Evolutionary conservation across 2,797 vertebrate genomes (phyloP).

Genomic region (Microctenopoma steveboyesi): DNA sequence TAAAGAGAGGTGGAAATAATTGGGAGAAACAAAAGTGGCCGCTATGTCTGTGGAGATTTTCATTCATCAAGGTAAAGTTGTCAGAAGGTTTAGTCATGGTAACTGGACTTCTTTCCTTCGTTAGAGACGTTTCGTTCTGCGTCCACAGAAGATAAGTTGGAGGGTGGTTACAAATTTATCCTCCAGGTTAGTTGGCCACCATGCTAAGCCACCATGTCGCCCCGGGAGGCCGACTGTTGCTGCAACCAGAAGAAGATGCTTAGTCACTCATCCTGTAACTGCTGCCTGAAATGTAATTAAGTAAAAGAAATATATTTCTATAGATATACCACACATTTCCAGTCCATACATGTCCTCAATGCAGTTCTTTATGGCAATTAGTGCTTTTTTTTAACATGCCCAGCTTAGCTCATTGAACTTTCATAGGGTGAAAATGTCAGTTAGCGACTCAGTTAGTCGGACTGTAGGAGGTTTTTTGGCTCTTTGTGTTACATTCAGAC

Average conservation of each 20-base stretch:
- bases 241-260: background rate
- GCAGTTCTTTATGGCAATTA: background rate
- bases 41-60: background rate
- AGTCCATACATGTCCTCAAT: too few species aligned
- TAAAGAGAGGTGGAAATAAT: constrained; percentile 35
- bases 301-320: too few species aligned
- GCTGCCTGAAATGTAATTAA: background rate
- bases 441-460: constrained; percentile 14
- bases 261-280: background rate
- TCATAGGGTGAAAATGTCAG: constrained; percentile 39
- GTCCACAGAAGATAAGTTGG: too few species aligned
- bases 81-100: too few species aligned
- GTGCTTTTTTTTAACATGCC: constrained; percentile 21
- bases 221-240: too few species aligned
- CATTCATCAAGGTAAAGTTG: too few species aligned
- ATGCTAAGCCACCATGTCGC: too few species aligned
- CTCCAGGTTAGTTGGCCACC: too few species aligned
- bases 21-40: constrained; percentile 33
- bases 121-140: too few species aligned
- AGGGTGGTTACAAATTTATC: too few species aligned
- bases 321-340: too few species aligned
- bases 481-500: constrained; percentile 37
- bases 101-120: too few species aligned
- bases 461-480: constrained; percentile 27
- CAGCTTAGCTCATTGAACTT: constrained; percentile 37